Evolutionary conservation across 1,140 invertebrate genomes (phyloP), one percentile per base, ranked within the genome.

Genomic region (Linepithema humile): DNA sequence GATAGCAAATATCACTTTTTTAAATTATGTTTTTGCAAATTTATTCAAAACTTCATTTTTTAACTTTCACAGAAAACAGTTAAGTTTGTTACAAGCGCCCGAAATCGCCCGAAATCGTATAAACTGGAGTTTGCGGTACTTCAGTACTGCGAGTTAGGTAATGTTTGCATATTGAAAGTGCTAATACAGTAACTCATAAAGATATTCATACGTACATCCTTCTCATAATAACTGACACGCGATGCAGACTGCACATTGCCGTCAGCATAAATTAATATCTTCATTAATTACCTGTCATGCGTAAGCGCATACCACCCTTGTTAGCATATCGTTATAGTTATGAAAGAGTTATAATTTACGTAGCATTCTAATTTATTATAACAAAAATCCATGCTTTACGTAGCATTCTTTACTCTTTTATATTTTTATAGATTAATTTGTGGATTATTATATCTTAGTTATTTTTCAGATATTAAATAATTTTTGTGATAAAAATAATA

Each of bases 261-360:
- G 32, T 65, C 62, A 40, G 3, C 15, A 67, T 45, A 65, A 65
- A 65, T 65, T 65, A 65, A 65, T 17, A 26, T 45, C 15, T 45
- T n/a, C 12, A 1, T 67, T 29, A 67, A 67, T 45, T 23, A 43
- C 20, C 38, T 67, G 40, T 45, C 40, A 45, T 1, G 6, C 15
- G 3, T 29, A 45, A 67, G 12, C 38, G 62, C n/a, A 6, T 43
- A 43, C 45, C 23, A 23, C 5, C 26, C 26, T 5, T n/a, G n/a
- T n/a, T n/a, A n/a, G 23, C 20, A 17, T 26, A 43, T 1, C 40
- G n/a, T 60, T 60, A n/a, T 29, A 9, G 4, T 15, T 65, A 17
- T 45, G 43, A n/a, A n/a, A n/a, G n/a, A n/a, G n/a, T n/a, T n/a
- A n/a, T n/a, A n/a, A 4, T 6, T 38, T 7, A n/a, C 0, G 12